Percentiles rank a stretch among this genome's conserved stretches.
Conservation (phyloP, 2,888 invertebrate species). For the Schizotus pectinicornis region DNA sequence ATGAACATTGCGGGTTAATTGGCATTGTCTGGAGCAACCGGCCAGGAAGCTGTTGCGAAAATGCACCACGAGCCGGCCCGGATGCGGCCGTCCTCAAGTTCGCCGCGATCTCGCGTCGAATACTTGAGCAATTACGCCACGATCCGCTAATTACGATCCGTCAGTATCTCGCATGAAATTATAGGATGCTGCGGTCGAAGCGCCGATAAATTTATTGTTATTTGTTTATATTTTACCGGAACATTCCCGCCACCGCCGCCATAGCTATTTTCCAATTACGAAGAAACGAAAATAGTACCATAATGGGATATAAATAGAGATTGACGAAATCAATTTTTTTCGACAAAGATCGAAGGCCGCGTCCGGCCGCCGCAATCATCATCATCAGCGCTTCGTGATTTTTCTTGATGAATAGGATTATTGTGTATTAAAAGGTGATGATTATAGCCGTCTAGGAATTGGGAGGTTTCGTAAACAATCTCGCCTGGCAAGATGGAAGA, state of each 20-base stretch:
- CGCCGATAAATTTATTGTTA: conserved; percentile 32
- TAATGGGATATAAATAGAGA: conserved; percentile 38
- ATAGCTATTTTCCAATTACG: conserved; percentile 23
- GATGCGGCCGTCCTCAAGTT: conserved; percentile 21
- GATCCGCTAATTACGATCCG: conserved; percentile 33
- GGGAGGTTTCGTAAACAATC: not conserved
- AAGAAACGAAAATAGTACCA: conserved; percentile 31
- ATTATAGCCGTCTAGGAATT: conserved; percentile 7
- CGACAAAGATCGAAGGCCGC: conserved; percentile 13
- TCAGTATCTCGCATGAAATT: conserved; percentile 34
- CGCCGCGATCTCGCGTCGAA: conserved; percentile 15
- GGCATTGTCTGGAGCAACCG: not conserved
- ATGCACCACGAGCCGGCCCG: conserved; percentile 1
- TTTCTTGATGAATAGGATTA: conserved; percentile 13
- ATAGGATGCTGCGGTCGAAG: conserved; percentile 37
- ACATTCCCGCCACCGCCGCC: conserved; percentile 14
- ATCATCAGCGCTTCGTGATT: conserved; percentile 7
- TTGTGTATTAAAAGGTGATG: conserved; percentile 4
- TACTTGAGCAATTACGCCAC: conserved; percentile 27
- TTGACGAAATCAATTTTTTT: conserved; percentile 27
- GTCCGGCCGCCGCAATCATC: conserved; percentile 10
- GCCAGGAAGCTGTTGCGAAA: not conserved
- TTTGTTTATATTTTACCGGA: conserved; percentile 16
- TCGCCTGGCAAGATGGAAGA: no score
- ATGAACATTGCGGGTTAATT: not conserved